phyloP scores from a whole-genome alignment of 2,113 vertebrate genomes.

The Paradoxurus hermaphroditus region DNA sequence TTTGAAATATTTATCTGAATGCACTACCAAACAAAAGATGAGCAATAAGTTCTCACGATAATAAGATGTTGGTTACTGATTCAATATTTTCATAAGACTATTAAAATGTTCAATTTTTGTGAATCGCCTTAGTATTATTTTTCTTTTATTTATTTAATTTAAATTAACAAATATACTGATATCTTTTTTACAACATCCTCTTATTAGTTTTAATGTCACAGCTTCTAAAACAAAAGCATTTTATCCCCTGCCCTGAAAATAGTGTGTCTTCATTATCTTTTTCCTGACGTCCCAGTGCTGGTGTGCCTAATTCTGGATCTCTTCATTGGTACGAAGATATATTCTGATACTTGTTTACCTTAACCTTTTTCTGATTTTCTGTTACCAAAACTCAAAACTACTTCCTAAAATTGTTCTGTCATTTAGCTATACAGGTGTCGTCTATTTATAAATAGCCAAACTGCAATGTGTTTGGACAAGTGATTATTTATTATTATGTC shows the following conservation, averaged over 20 bases:
- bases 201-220: not conserved
- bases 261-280: not conserved
- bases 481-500: not conserved
- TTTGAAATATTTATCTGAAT: not conserved
- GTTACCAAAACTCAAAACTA: not conserved
- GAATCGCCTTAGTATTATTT: not conserved
- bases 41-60: not conserved
- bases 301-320: not conserved
- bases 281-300: not conserved
- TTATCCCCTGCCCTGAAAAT: not conserved
- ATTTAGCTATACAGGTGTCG: not conserved
- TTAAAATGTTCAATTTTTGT: not conserved
- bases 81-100: not conserved
- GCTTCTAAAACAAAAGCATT: not conserved
- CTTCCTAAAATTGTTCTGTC: not conserved
- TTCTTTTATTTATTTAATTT: not conserved
- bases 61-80: not conserved
- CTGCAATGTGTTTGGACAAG: not conserved
- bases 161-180: not conserved
- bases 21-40: not conserved
- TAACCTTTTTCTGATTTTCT: not conserved
- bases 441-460: not conserved
- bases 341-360: not conserved
- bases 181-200: not conserved
- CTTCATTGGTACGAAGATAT: not conserved